phyloP scores from a whole-genome alignment of 2,888 invertebrate genomes.

The Cinara cedri region DNA sequence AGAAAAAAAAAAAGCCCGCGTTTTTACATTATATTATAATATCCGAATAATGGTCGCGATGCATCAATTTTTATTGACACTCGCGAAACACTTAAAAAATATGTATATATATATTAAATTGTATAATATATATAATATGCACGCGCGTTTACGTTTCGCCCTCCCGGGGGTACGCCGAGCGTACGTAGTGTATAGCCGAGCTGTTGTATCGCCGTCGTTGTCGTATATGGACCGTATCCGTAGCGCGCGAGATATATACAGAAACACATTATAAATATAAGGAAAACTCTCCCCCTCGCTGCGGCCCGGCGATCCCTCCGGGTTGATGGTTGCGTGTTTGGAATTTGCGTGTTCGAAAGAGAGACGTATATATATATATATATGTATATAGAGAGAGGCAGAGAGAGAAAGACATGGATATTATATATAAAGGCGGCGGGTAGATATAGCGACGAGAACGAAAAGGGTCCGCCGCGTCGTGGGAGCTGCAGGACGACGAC shows the following conservation, averaged over 20 bases:
- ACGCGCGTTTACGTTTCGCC: constrained; percentile 12
- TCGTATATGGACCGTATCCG: constrained; percentile 50
- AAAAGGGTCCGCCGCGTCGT: too few species aligned
- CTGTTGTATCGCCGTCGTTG: constrained; percentile 4
- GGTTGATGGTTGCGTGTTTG: background rate
- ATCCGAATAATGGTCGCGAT: constrained; percentile 24
- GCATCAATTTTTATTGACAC: constrained; percentile 48
- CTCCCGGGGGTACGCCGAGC: background rate
- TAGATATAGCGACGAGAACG: too few species aligned
- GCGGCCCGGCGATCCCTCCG: constrained; percentile 8
- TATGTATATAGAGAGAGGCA: too few species aligned
- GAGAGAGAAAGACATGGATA: too few species aligned
- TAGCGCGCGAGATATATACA: background rate
- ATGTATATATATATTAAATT: background rate
- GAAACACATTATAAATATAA: constrained; percentile 48
- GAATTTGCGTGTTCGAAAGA: background rate
- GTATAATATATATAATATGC: background rate
- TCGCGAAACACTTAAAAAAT: constrained; percentile 30
- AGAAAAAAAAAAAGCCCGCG: background rate
- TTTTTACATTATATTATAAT: background rate
- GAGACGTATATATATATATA: too few species aligned
- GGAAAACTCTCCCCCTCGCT: constrained; percentile 34
- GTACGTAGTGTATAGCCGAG: too few species aligned
- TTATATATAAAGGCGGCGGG: too few species aligned
- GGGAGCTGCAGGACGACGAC: too few species aligned